A percentile compares a stretch with the other conserved stretches of the same genome.
Evolutionary conservation across 2,113 vertebrate species (phyloP).

Genomic region (Anolis sagrei): DNA sequence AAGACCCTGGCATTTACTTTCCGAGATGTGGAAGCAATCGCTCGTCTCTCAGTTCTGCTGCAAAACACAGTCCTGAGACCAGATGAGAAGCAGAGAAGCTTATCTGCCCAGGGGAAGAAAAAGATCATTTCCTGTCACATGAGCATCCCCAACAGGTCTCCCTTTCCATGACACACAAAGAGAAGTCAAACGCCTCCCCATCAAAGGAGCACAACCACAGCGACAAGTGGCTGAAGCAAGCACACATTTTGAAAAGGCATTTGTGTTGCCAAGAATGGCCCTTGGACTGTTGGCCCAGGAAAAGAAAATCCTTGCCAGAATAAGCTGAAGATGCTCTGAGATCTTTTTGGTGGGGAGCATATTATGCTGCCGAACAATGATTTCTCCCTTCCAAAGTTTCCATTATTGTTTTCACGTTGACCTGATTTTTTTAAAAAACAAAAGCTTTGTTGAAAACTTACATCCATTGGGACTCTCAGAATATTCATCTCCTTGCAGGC

Average conservation of each 20-base stretch:
- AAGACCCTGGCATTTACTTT: conserved; percentile 1
- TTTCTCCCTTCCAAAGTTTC: neutral
- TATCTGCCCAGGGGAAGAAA: neutral
- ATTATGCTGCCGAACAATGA: neutral
- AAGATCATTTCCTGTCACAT: neutral
- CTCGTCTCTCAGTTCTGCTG: neutral
- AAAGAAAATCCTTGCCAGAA: conserved; percentile 1
- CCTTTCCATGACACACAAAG: neutral
- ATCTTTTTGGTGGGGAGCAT: neutral
- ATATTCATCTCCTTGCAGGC: neutral
- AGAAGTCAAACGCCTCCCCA: neutral
- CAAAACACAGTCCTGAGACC: neutral
- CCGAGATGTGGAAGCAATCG: neutral
- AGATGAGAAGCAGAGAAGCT: neutral
- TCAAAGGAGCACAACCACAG: neutral
- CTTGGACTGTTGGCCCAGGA: neutral
- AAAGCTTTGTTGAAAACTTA: neutral
- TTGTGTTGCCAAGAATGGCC: neutral
- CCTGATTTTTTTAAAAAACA: neutral
- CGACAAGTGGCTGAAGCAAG: conserved; percentile 1
- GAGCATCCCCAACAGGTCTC: neutral
- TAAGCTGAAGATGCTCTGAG: neutral
- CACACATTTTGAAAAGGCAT: neutral
- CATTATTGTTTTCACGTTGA: neutral
- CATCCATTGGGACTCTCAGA: neutral